phyloP scores from a whole-genome alignment of 1,140 invertebrate species.

The Venustaconcha ellipsiformis region DNA sequence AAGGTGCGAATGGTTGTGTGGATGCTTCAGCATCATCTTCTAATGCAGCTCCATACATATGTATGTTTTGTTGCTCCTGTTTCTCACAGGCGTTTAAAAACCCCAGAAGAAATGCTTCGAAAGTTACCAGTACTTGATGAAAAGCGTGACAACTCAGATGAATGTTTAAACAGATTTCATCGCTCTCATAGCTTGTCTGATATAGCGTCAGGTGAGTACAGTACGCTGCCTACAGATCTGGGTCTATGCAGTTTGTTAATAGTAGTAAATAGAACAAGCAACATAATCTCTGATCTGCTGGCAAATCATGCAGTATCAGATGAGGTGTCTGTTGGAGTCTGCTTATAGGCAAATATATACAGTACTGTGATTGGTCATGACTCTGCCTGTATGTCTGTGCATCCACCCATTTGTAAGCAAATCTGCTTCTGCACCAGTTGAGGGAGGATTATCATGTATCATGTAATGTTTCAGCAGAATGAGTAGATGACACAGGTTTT shows the following conservation, averaged over 20 bases:
- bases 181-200: slow-evolving; percentile 56
- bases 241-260: too few relatives aligned
- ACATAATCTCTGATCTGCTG: too few relatives aligned
- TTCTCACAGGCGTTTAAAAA: slow-evolving; percentile 19
- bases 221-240: slow-evolving; percentile 3
- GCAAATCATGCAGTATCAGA: too few relatives aligned
- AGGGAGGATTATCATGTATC: too few relatives aligned
- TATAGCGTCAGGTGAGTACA: slow-evolving; percentile 53
- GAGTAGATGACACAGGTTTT: too few relatives aligned
- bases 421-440: too few relatives aligned
- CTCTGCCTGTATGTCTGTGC: too few relatives aligned
- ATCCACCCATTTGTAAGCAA: too few relatives aligned
- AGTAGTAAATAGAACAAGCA: too few relatives aligned
- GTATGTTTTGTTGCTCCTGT: slow-evolving; percentile 81
- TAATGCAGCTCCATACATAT: slow-evolving; percentile 94
- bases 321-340: not conserved
- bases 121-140: slow-evolving; percentile 40
- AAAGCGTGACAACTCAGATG: slow-evolving; percentile 27
- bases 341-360: too few relatives aligned
- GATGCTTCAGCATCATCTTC: slow-evolving; percentile 88
- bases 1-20: slow-evolving; percentile 89
- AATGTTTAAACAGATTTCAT: slow-evolving; percentile 36
- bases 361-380: too few relatives aligned
- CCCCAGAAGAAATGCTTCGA: slow-evolving; percentile 14
- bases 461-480: too few relatives aligned